Conservation (phyloP, 2,113 vertebrate species). For the Electrona antarctica region DNA sequence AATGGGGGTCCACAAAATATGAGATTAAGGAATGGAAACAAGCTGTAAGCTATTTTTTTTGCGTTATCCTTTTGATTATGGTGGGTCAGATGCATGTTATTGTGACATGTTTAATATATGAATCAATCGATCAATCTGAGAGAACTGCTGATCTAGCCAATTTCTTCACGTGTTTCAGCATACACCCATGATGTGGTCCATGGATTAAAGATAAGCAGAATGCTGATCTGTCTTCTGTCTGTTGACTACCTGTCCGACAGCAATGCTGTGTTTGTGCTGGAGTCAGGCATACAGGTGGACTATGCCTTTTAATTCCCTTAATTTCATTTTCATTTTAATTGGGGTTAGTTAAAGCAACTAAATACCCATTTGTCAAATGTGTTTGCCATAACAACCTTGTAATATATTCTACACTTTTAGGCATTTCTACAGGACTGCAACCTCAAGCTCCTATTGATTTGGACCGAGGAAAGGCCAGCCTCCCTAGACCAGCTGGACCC, state of each 20-base stretch:
- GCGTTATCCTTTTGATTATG: too few relatives aligned
- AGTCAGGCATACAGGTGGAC: conserved; percentile 82
- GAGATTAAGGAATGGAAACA: too few relatives aligned
- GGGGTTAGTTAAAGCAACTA: too few relatives aligned
- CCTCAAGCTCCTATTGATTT: conserved; percentile 57
- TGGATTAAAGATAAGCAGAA: conserved; percentile 82
- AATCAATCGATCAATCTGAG: too few relatives aligned
- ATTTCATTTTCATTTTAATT: too few relatives aligned
- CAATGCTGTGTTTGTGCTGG: conserved; percentile 84
- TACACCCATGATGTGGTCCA: conserved; percentile 86
- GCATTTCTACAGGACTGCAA: conserved; percentile 54
- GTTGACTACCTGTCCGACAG: conserved; percentile 79
- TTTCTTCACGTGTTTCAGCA: conserved; percentile 64
- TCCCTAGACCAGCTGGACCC: conserved; percentile 40
- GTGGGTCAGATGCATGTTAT: too few relatives aligned
- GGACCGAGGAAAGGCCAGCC: conserved; percentile 34
- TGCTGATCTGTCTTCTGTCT: conserved; percentile 86
- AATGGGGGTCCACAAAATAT: too few relatives aligned
- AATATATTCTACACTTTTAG: conserved; percentile 29
- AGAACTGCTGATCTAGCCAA: background rate
- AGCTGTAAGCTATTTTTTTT: too few relatives aligned
- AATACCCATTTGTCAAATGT: too few relatives aligned
- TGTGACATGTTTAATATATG: too few relatives aligned
- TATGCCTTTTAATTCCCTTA: background rate
- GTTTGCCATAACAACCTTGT: background rate